phyloP scores from a whole-genome alignment of 2,888 invertebrate species.

The Pecten maximus region DNA sequence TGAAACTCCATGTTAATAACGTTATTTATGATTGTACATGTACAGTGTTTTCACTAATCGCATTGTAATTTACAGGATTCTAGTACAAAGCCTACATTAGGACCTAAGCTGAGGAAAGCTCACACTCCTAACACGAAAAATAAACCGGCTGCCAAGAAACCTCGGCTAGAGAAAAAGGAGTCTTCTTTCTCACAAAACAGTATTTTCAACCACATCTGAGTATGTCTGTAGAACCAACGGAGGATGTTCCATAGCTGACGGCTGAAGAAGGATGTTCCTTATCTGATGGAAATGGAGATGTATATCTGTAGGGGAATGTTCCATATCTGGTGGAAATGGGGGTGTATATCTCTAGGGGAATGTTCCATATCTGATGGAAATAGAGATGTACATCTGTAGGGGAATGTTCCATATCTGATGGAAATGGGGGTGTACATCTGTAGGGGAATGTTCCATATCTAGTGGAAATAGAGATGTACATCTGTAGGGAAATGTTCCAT shows the following conservation, averaged over 20 bases:
- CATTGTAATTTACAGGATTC: not conserved
- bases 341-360: too few relatives aligned
- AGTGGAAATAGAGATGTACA: too few relatives aligned
- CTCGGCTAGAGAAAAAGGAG: constrained; percentile 56
- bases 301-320: not conserved
- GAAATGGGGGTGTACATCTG: not conserved
- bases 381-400: not conserved
- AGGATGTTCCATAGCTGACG: not conserved
- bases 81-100: not conserved
- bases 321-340: not conserved
- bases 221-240: too few relatives aligned
- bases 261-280: not conserved
- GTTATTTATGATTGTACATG: too few relatives aligned
- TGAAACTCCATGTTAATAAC: not conserved
- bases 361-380: not conserved
- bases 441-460: not conserved
- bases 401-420: not conserved
- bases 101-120: constrained; percentile 45
- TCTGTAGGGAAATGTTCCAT: not conserved
- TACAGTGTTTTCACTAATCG: too few relatives aligned
- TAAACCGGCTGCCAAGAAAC: constrained; percentile 61
- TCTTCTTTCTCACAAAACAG: constrained; percentile 64
- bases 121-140: constrained; percentile 43
- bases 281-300: not conserved
- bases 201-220: constrained; percentile 60